Evolutionary conservation across 1,140 invertebrate genomes (phyloP).

Genomic region (Hormaphis cornu): DNA sequence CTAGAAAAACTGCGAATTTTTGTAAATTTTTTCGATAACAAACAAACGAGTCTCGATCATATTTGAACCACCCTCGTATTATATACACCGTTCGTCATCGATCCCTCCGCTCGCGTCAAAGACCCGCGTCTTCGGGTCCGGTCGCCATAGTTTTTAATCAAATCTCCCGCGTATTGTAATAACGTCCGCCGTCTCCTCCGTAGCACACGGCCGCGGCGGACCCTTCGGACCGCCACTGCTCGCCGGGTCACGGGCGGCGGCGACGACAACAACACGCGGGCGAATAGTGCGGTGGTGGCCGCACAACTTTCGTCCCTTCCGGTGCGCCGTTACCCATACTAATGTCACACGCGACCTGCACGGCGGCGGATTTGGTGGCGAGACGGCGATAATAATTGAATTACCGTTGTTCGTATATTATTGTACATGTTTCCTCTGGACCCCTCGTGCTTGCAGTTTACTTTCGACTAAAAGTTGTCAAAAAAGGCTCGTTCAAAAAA

Average conservation of each 20-base stretch:
- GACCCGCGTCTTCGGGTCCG: background rate
- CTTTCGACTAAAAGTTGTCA: background rate
- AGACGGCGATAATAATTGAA: slow-evolving; percentile 4
- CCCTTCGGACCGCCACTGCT: too few species aligned
- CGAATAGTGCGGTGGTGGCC: too few species aligned
- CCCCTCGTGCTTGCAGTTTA: background rate
- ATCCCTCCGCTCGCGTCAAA: background rate
- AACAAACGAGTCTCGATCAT: too few species aligned
- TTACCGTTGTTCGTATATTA: background rate
- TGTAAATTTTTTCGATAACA: too few species aligned
- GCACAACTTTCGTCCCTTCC: background rate
- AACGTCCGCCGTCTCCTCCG: too few species aligned
- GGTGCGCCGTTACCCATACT: slow-evolving; percentile 3
- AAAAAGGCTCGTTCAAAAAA: background rate
- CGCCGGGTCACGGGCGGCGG: background rate
- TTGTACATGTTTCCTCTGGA: background rate
- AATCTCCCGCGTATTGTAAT: too few species aligned
- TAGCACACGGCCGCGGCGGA: too few species aligned
- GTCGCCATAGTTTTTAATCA: slow-evolving; percentile 24
- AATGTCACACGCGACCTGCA: background rate
- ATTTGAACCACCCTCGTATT: background rate
- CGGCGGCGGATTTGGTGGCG: background rate
- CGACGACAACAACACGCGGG: background rate
- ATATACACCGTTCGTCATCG: background rate
- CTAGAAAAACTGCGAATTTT: too few species aligned